Base-by-base conservation (phyloP, 1,140 invertebrate species). In the Idris sp. region DNA sequence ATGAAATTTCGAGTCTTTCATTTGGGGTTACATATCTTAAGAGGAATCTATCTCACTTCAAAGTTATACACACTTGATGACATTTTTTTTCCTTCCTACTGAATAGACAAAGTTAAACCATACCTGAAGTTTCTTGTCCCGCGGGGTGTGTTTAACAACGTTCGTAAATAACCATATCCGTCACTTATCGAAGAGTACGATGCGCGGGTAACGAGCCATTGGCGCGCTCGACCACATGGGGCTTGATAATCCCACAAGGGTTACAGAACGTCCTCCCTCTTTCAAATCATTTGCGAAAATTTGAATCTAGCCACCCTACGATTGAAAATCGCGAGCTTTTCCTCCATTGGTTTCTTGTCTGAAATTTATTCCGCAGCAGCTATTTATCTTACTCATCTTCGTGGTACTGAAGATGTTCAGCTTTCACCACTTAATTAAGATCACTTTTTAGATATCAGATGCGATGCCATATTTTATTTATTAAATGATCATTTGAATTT, bases 141-240 rank as follows among this genome's bases (percentile, higher is more conserved):
- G 10, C 67, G 56, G 67, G 67, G 67, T 62, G 30, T 69, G 76
- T 71, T 78, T 62, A 77, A 74, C 38, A 67, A 58, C 68, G 71
- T 78, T 80, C 83, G 83, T 86, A 87, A 87, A 87, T 87, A 86
- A 83, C 76, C 81, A 84, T 87, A 86, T 84, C 83, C 85, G 83
- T 86, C 84, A 81, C 82, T 82, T 79, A 84, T 84, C 82, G 81
- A 79, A 78, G 78, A 76, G 79, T 79, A 78, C 51, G 79, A 72
- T 73, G 58, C 77, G 69, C 73, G 77, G 74, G 82, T 87, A 87
- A 87, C 83, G 84, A 87, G 84, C 85, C 84, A 86, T 86, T 81
- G 82, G 78, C 77, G 76, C 77, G 78, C 76, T 64, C 69, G 74
- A 78, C 80, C 85, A 87, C 83, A 87, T 86, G 85, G 85, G 84